These are phyloP conservation scores for Mustelus asterias DNA, from an alignment of 2,113 vertebrate genomes.

Conservation along the genomic window DNA sequence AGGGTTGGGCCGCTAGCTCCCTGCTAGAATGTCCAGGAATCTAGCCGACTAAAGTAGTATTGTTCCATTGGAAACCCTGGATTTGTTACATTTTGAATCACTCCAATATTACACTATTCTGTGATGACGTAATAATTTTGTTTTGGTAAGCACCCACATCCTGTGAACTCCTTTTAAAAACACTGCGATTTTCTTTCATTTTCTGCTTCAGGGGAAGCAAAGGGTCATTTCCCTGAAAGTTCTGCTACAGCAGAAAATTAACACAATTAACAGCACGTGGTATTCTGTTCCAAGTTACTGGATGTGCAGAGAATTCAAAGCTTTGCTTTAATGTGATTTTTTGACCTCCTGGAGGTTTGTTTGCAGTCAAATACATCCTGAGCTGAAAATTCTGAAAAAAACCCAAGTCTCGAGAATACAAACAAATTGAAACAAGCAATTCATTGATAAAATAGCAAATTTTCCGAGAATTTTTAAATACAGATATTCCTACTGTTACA, in stretches of 20 bases:
- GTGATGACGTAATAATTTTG: not conserved
- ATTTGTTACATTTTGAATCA: not conserved
- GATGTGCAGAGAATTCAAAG: constrained; percentile 28
- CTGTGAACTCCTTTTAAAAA: not conserved
- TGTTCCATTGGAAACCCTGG: not conserved
- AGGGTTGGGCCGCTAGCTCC: too few species aligned
- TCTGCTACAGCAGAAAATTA: not conserved
- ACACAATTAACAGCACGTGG: constrained; percentile 19
- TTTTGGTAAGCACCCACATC: not conserved
- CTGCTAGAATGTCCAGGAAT: not conserved
- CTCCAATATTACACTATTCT: not conserved
- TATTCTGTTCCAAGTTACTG: constrained; percentile 27
- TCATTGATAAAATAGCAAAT: not conserved
- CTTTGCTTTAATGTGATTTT: constrained; percentile 33
- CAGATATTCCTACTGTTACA: not conserved
- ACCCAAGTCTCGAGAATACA: not conserved
- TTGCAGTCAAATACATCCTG: not conserved
- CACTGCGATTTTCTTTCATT: not conserved
- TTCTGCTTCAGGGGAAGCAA: not conserved
- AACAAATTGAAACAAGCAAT: not conserved
- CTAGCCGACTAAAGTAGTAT: not conserved
- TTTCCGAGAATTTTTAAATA: not conserved
- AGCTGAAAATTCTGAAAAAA: constrained; percentile 12
- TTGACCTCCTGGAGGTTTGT: constrained; percentile 18
- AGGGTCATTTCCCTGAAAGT: constrained; percentile 13